Conservation (phyloP, 2,797 vertebrate genomes). For the Halcyon smyrnensis region DNA sequence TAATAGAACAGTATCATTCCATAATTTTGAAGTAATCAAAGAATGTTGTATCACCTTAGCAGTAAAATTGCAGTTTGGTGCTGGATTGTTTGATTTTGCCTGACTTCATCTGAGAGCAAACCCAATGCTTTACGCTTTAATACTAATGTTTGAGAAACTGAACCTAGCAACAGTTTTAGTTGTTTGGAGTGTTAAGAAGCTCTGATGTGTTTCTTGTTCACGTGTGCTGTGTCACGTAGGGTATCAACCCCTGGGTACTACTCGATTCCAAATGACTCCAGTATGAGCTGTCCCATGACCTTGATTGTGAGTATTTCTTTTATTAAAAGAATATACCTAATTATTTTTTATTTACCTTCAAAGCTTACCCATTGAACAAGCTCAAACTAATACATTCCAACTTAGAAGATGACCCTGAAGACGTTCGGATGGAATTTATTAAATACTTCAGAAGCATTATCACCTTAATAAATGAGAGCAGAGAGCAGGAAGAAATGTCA, state of each 20-base stretch:
- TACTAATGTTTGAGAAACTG: not conserved
- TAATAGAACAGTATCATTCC: not conserved
- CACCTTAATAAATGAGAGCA: constrained; percentile 88
- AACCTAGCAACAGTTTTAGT: not conserved
- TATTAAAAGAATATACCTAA: not conserved
- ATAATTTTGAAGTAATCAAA: not conserved
- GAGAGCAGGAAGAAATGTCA: constrained; percentile 94
- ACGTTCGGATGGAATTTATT: constrained; percentile 87
- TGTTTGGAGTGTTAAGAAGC: not conserved
- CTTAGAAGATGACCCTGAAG: constrained; percentile 94
- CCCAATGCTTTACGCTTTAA: not conserved
- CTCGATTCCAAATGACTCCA: not conserved
- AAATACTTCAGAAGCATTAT: constrained; percentile 88
- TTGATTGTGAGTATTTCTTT: not conserved
- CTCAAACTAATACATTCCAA: constrained; percentile 89
- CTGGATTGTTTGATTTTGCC: not conserved
- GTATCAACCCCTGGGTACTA: not conserved
- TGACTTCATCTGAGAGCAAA: not conserved
- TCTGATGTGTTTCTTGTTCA: not conserved
- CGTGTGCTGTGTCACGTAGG: not conserved
- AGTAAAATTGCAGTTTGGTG: not conserved
- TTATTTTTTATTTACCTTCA: constrained; percentile 5
- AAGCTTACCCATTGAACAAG: constrained; percentile 87
- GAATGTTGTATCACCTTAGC: not conserved
- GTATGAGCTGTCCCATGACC: not conserved